Evolutionary conservation across 2,797 vertebrate genomes (phyloP), one percentile per base, ranked within the genome.

Genomic region (Sebastes kiyomatsui): DNA sequence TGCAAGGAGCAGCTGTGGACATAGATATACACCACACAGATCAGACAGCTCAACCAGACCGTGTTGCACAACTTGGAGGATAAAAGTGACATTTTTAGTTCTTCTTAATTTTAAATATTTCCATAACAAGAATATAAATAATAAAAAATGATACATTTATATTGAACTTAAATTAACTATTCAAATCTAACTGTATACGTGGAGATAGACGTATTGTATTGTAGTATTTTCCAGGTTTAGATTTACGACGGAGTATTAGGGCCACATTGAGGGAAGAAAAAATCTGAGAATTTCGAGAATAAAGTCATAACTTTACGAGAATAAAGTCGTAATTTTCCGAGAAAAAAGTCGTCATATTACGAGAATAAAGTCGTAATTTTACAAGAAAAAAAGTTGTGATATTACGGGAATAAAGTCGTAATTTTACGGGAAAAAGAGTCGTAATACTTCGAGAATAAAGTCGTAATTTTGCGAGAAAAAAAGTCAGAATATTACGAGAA

Each of bases 1-100:
- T 27, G 20, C 18, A 18, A 1, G 6, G 42, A 10, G 56, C 22
- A 38, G 27, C 60, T 61, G 72, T 2, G 69, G 22, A 13, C 35
- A 66, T 27, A 87, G 84, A 85, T 6, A 3, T 1, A 55, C 4
- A 55, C 0, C 61, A 38, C 35, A 77, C 8, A 87, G 82, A 90
- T 28, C 72, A 14, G 38, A 42, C 55, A 52, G 13, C 46, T 25
- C 11, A 7, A 14, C 22, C 25, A 59, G 14, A 28, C 25, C 16
- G 13, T 59, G 56, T 22, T 55, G 25, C 25, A 18, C 25, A 59
- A 28, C 5, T 11, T 55, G 52, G n/a, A 35, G 12, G 52, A 55
- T 10, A 28, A 28, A 59, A 59, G 25, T 18, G 25, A 16, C 7
- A 59, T 59, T 59, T 27, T 13, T 13, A 23, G 54, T 38, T 38